Conservation (phyloP, 2,113 vertebrate species). For the Cyanoramphus novaezelandiae region DNA sequence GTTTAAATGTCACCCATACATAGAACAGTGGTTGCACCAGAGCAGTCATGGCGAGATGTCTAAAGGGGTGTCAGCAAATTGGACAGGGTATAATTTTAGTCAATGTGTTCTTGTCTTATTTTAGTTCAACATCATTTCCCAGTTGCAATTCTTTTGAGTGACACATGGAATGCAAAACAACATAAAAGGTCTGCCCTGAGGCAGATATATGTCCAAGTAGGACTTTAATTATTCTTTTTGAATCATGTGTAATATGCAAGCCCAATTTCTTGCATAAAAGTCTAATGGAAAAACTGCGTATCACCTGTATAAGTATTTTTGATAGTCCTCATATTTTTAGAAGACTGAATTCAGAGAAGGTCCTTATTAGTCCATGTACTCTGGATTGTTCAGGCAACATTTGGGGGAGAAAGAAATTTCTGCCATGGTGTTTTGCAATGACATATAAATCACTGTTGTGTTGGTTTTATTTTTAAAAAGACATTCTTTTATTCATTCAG, state of each 20-base stretch:
- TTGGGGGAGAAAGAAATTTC: conserved; percentile 39
- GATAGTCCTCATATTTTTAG: conserved; percentile 49
- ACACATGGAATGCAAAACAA: conserved; percentile 76
- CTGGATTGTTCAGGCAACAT: conserved; percentile 13
- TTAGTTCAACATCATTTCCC: conserved; percentile 79
- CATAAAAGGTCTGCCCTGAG: conserved; percentile 76
- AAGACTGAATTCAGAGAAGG: conserved; percentile 35
- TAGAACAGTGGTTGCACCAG: conserved; percentile 46
- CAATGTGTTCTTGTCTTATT: conserved; percentile 78
- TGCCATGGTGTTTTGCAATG: conserved; percentile 1
- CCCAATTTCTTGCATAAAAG: conserved; percentile 55
- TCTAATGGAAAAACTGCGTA: conserved; percentile 47
- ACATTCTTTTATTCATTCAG: not conserved
- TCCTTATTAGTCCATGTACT: conserved; percentile 31
- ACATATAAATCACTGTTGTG: not conserved
- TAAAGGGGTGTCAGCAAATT: conserved; percentile 71
- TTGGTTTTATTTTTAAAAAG: not conserved
- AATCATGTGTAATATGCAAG: conserved; percentile 65
- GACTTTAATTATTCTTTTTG: conserved; percentile 81
- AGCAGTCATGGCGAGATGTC: conserved; percentile 63
- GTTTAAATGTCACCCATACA: conserved; percentile 63
- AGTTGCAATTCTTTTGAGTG: conserved; percentile 77
- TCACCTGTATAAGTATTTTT: conserved; percentile 63
- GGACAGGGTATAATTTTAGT: conserved; percentile 80
- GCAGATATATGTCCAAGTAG: conserved; percentile 75